phyloP scores from a whole-genome alignment of 2,888 invertebrate species.

The Erebia aethiops region DNA sequence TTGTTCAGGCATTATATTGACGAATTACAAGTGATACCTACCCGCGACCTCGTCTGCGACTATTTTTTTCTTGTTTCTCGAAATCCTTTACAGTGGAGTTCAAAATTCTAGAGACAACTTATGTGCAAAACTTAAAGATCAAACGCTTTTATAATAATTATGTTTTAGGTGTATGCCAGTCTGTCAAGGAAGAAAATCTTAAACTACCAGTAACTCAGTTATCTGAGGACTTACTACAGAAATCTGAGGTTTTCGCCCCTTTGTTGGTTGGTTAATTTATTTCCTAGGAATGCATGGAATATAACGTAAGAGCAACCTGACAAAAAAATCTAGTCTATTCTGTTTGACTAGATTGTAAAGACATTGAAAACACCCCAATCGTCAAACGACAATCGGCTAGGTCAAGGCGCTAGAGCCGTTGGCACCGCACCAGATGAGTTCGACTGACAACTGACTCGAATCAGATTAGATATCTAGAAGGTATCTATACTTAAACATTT shows the following conservation, averaged over 20 bases:
- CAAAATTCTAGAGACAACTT: too few relatives aligned
- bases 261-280: too few relatives aligned
- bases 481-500: conserved; percentile 27
- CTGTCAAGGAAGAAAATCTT: too few relatives aligned
- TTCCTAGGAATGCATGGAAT: too few relatives aligned
- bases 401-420: conserved; percentile 75
- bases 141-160: too few relatives aligned
- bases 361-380: conserved; percentile 27
- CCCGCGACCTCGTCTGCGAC: not conserved
- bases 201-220: too few relatives aligned
- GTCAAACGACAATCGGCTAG: conserved; percentile 53
- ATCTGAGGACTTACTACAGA: too few relatives aligned
- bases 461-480: conserved; percentile 19
- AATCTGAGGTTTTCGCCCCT: too few relatives aligned
- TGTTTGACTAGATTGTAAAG: conserved; percentile 5
- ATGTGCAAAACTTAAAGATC: too few relatives aligned
- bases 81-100: too few relatives aligned
- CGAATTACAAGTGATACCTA: not conserved
- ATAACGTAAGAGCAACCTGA: not conserved
- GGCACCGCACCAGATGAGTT: conserved; percentile 66
- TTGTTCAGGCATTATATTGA: too few relatives aligned
- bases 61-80: not conserved
- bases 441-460: conserved; percentile 46
- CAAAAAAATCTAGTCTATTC: not conserved
- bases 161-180: too few relatives aligned